phyloP scores from a whole-genome alignment of 2,113 vertebrate species.

The Maccullochella peelii region DNA sequence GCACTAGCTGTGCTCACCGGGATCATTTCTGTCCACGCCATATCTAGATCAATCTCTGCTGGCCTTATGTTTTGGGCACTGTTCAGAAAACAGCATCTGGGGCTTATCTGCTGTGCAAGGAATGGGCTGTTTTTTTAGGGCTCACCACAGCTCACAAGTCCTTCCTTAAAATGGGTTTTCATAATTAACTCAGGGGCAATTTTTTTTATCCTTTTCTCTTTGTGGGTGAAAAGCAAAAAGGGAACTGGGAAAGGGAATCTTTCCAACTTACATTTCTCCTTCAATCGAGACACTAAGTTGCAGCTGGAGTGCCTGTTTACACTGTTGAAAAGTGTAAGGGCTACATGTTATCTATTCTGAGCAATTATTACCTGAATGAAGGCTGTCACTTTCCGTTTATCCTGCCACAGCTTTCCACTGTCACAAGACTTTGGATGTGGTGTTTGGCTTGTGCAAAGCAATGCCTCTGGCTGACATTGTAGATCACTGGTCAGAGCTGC shows the following conservation, averaged over 20 bases:
- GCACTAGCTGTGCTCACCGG: conserved; percentile 24
- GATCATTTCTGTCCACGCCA: conserved; percentile 27
- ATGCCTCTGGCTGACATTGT: neutral
- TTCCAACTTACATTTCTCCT: too few species aligned
- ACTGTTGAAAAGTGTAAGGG: neutral
- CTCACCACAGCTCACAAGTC: neutral
- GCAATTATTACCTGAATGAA: neutral
- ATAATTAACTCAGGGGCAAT: neutral
- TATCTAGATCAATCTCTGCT: conserved; percentile 36
- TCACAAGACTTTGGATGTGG: neutral
- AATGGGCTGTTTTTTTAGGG: neutral
- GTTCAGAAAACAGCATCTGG: conserved; percentile 32
- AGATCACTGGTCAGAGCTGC: neutral
- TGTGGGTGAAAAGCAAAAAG: neutral
- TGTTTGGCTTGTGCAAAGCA: neutral
- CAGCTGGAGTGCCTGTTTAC: too few species aligned
- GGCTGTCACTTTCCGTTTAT: neutral
- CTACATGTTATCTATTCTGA: neutral
- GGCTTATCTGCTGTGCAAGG: conserved; percentile 14
- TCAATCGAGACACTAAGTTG: too few species aligned
- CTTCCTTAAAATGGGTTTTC: neutral
- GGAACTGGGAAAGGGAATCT: too few species aligned
- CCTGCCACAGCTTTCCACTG: neutral
- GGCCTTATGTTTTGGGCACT: conserved; percentile 11
- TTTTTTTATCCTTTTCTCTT: neutral